Conservation (phyloP, 2,113 vertebrate species). For the Phodopus roborovskii region DNA sequence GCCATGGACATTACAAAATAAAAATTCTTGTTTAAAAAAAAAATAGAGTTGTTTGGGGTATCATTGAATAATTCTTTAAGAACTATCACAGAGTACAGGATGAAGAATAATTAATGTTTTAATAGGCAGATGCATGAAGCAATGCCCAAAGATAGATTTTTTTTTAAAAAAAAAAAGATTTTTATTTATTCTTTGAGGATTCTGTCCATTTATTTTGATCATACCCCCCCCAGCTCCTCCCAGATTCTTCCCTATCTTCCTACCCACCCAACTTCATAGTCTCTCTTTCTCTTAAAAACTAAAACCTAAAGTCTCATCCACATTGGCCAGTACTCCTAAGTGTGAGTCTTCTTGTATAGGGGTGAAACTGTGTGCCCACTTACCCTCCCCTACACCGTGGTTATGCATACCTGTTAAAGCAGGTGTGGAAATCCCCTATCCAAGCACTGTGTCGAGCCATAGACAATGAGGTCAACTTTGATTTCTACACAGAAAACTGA, state of each 20-base stretch:
- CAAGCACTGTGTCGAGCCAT: not conserved
- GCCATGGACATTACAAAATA: constrained; percentile 10
- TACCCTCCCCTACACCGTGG: not conserved
- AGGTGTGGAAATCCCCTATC: not conserved
- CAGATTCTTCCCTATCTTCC: not conserved
- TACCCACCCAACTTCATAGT: not conserved
- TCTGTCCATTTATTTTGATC: not conserved
- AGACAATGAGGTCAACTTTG: not conserved
- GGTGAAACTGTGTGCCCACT: not conserved
- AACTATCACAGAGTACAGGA: not conserved
- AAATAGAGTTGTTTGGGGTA: not conserved
- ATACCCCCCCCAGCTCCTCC: not conserved
- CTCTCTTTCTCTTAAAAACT: not conserved
- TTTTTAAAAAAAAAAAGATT: not conserved
- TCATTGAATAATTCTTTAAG: constrained; percentile 12
- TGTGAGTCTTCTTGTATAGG: not conserved
- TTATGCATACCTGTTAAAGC: not conserved
- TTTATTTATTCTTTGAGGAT: not conserved
- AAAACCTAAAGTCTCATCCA: not conserved
- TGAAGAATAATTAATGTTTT: not conserved
- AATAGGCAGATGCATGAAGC: not conserved
- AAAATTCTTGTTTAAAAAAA: not conserved
- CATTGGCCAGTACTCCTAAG: not conserved
- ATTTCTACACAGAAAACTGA: not conserved
- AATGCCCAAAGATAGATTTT: not conserved